These are phyloP conservation scores for Aricia agestis DNA, from an alignment of 1,140 invertebrate genomes.

Conservation along the genomic window DNA sequence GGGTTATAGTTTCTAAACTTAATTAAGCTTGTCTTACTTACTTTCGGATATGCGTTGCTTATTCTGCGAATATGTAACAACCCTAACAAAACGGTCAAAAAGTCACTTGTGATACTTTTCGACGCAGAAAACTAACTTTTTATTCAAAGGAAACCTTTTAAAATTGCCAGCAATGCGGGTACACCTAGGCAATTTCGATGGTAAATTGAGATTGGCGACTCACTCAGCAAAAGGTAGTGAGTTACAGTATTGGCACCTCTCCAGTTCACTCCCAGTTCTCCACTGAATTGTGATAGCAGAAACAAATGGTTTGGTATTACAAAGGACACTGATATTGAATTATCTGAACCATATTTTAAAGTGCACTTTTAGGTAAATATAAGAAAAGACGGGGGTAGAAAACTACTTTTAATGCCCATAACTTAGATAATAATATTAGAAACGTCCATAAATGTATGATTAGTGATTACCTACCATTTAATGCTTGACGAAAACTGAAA, in stretches of 20 bases:
- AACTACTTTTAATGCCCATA: too few relatives aligned
- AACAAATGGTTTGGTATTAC: neutral
- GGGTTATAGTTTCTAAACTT: too few relatives aligned
- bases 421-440: too few relatives aligned
- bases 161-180: neutral
- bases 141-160: neutral
- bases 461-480: too few relatives aligned
- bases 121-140: neutral
- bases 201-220: neutral
- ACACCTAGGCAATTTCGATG: neutral
- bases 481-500: too few relatives aligned
- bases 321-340: constrained; percentile 1
- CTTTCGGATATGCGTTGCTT: too few relatives aligned
- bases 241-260: neutral
- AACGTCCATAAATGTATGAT: too few relatives aligned
- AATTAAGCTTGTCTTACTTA: too few relatives aligned
- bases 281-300: neutral
- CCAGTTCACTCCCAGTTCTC: neutral
- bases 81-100: too few relatives aligned
- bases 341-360: neutral
- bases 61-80: too few relatives aligned
- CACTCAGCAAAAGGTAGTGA: constrained; percentile 2
- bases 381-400: too few relatives aligned
- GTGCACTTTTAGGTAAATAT: neutral
- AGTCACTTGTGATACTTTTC: neutral